Conservation (phyloP, 2,113 vertebrate species). For the Aphyosemion australe region DNA sequence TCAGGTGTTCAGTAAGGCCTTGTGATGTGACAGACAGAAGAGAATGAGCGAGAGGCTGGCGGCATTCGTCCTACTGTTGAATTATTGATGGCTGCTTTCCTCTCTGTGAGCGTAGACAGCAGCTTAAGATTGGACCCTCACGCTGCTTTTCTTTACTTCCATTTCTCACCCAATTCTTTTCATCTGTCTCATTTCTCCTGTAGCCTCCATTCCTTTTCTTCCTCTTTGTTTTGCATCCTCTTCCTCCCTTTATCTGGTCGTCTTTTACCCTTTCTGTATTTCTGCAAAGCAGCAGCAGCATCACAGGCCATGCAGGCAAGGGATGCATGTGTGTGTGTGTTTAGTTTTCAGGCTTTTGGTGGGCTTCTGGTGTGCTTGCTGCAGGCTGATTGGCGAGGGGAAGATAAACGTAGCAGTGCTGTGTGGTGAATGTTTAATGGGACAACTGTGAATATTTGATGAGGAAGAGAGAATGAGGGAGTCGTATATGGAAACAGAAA, state of each 20-base stretch:
- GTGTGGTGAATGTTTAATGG: conserved; percentile 79
- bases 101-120: conserved; percentile 38
- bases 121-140: conserved; percentile 43
- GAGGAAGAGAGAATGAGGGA: conserved; percentile 45
- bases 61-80: conserved; percentile 60
- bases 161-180: conserved; percentile 19
- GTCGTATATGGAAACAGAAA: conserved; percentile 46
- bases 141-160: background rate
- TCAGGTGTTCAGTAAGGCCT: conserved; percentile 48
- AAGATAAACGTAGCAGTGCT: conserved; percentile 69
- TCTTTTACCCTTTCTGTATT: conserved; percentile 6
- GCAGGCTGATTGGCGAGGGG: conserved; percentile 71
- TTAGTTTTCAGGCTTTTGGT: conserved; percentile 45
- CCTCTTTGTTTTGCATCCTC: conserved; percentile 8
- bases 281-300: conserved; percentile 37
- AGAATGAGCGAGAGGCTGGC: conserved; percentile 32
- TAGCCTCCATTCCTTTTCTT: background rate
- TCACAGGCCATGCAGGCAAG: conserved; percentile 29
- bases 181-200: conserved; percentile 20
- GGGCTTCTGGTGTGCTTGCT: conserved; percentile 44
- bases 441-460: conserved; percentile 81
- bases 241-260: conserved; percentile 17
- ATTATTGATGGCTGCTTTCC: conserved; percentile 70
- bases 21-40: conserved; percentile 45
- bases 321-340: conserved; percentile 11